Evolutionary conservation across 1,140 invertebrate species (phyloP), one percentile per base, ranked within the genome.

Genomic region (Heliconius melpomene): DNA sequence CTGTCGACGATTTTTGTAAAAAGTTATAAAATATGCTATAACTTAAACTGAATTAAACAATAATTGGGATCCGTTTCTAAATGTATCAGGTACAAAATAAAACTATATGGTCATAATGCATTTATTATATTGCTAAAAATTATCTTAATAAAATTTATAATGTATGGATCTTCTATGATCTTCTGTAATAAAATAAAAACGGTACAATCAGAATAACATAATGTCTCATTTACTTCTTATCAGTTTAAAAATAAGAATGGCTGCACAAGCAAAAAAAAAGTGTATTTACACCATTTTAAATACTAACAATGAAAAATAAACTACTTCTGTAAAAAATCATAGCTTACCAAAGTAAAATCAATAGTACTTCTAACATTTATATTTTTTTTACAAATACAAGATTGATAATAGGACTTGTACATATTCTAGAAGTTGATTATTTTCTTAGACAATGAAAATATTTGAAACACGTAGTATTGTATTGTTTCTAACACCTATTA

Each of bases 111-210:
- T 85, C 72, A 84, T 85, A 82, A 79, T 87, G 89, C 88, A 91
- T 91, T 91, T 90, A 90, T 86, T 86, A 83, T 85, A 86, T 87
- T 82, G 75, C 83, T 83, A 84, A 81, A 84, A 79, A 76, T 83
- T 85, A 84, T 80, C 72, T 66, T 75, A 84, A 76, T 83, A 82
- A 82, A 81, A 84, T 77, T 84, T 66, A 66, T 29, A 66, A 84
- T 85, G 82, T 81, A 82, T 73, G 75, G 75, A 79, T 81, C 78
- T 80, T 80, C 60, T 79, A 79, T 72, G 79, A 77, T 77, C 78
- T 76, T 50, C 60, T 83, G 11, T 80, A 85, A 82, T 81, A 77
- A 82, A 85, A 77, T 40, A 32, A 79, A 80, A 79, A 80, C 78
- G n/a, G 74, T 84, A 84, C 80, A 82, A 82, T 75, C 79, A 81